Base-by-base conservation (phyloP, 2,888 invertebrate genomes). In the Macropis europaea region DNA sequence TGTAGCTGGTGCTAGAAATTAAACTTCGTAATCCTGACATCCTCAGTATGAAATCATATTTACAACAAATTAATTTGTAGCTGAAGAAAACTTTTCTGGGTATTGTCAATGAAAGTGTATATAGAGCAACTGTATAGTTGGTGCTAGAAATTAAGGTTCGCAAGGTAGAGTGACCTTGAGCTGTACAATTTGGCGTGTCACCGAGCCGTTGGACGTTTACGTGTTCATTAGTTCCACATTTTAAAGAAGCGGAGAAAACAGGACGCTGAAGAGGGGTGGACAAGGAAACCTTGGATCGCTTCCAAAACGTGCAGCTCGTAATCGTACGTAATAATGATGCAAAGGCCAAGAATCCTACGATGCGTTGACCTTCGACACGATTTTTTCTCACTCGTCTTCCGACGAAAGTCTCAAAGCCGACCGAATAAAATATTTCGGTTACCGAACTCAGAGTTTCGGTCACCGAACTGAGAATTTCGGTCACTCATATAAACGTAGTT, bases 291-390 rank as follows among this genome's bases (percentile, higher is more conserved):
- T 66, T 81, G 77, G 77, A 68, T n/a, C 26, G 1, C 43, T 70
- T 79, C 79, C 79, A 82, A 73, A 74, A 56, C 45, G 47, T 53
- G 54, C 24, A 56, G 22, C 59, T 38, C 53, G 61, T 63, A 73
- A 71, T 53, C 71, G 48, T 13, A 47, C 70, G 68, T 74, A 71
- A 66, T 43, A 53, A 34, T 40, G 71, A 42, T 60, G 59, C 56
- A 76, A 79, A 62, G 63, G 48, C 53, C 57, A 42, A 28, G 60
- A 50, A 48, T 42, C 61, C 28, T 36, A 48, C 24, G 30, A 59
- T 47, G 5, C 43, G 42, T 76, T 36, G 61, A 73, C 56, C 73
- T 73, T 77, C 79, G 59, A 17, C 70, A 30, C 34, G 13, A 17
- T 47, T 42, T 47, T 61, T 47, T 47, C 26, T 9, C 30, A 30